Evolutionary conservation across 2,888 invertebrate species (phyloP), one percentile per base, ranked within the genome.

Genomic region (Tholera decimalis): DNA sequence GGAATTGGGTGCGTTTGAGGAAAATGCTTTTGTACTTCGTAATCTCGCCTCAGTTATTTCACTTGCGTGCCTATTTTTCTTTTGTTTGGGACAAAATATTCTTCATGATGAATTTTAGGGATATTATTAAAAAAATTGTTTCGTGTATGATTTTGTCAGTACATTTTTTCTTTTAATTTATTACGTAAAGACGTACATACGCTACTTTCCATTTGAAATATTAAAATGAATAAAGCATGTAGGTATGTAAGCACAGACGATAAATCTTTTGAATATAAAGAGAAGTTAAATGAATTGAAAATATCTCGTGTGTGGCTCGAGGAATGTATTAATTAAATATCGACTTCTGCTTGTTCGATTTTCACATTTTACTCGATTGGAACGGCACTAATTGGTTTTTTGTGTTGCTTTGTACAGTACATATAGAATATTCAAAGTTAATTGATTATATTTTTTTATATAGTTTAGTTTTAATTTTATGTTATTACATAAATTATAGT

Each of bases 31-130:
- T 80, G 75, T 82, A 73, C 76, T 84, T 71, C 71, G 85, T 83
- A 85, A 87, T 87, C 84, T 84, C 84, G 83, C 81, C 83, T 80
- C 70, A 85, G 83, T 87, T 86, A 78, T 82, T 81, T 69, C 61
- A 79, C 68, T 79, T 73, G 73, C 61, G 72, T 75, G 57, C 67
- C 67, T 64, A 79, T 62, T 78, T 73, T 44, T 64, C 58, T 43
- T 73, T 74, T 79, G 77, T 81, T 75, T 79, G 66, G 53, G 64
- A 67, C 77, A 77, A 76, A 76, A 62, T 58, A 41, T 67, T 69
- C 47, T 50, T 22, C 41, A 61, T 72, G 70, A 72, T 73, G 60
- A 69, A 66, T 78, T 68, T 44, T 51, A 18, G 2, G 41, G 33
- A 18, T 20, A 78, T 70, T 64, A 60, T 43, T 47, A 63, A 62